Evolutionary conservation across 2,113 vertebrate species (phyloP), one percentile per base, ranked within the genome.

Genomic region (Chascanopsetta lugubris): DNA sequence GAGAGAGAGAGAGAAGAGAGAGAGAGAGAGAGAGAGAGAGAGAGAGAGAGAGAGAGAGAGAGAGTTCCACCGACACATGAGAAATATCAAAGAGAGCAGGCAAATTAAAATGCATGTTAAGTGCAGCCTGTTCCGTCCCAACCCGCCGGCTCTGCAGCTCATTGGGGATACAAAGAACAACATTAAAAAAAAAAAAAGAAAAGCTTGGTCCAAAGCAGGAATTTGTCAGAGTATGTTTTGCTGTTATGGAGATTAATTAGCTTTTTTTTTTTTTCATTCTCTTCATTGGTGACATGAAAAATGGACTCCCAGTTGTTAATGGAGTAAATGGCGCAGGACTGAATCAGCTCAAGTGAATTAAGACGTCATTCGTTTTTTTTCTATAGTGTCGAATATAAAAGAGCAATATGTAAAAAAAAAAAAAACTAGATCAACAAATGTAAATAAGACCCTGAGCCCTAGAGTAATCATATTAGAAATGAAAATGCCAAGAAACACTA

Each of bases 31-130:
- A n/a, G n/a, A n/a, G n/a, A n/a, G n/a, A n/a, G n/a, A n/a, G n/a
- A n/a, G n/a, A n/a, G n/a, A n/a, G n/a, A n/a, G n/a, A n/a, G n/a
- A n/a, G n/a, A n/a, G n/a, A n/a, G 26, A 43, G 29, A 18, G 8
- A 43, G 10, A 26, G 51, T 69, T 70, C 46, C 67, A 59, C 56
- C 18, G 59, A 60, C 72, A 40, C 55, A 22, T 29, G 36, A 75
- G 42, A 63, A 82, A 57, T 25, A 74, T 83, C 65, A 81, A 79
- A 61, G 69, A 56, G 59, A 71, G 47, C 38, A 25, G 34, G 46
- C 61, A 69, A 69, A 84, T 85, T 61, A 61, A 75, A 63, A 75
- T 65, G 42, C 30, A 67, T 55, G 75, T 58, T 25, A 61, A 67
- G 60, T n/a, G n/a, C 38, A 47, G 29, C 15, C 30, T 20, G 0